Evolutionary conservation across 2,113 vertebrate genomes (phyloP).

Genomic region (Anarrhichthys ocellatus): DNA sequence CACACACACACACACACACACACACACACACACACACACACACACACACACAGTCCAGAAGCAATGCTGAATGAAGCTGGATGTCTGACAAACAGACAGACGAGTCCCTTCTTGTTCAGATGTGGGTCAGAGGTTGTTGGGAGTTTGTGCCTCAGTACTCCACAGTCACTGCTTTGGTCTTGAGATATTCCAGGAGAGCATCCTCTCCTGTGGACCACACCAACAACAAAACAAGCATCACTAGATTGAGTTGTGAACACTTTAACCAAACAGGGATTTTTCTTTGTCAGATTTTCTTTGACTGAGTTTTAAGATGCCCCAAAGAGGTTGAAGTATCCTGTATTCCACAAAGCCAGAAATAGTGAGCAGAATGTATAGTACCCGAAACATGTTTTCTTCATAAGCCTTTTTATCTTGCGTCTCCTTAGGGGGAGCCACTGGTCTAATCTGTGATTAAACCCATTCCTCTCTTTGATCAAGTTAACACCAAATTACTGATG

Average conservation of each 20-base stretch:
- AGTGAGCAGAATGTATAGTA: not conserved
- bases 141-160: conserved; percentile 86
- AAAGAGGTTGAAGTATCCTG: not conserved
- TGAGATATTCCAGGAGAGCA: conserved; percentile 94
- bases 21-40: not conserved
- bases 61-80: conserved; percentile 13
- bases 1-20: conserved; percentile 10
- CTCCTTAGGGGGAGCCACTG: not conserved
- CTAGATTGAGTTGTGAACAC: not conserved
- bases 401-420: not conserved
- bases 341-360: not conserved
- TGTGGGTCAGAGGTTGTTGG: conserved; percentile 34
- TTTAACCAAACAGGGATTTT: not conserved
- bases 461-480: not conserved
- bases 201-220: conserved; percentile 88
- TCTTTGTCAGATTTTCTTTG: not conserved
- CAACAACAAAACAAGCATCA: not conserved
- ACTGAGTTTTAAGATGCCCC: not conserved
- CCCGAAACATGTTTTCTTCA: not conserved
- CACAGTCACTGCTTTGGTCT: conserved; percentile 96
- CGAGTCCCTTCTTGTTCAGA: not conserved
- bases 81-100: conserved; percentile 11
- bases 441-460: not conserved
- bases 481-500: not conserved
- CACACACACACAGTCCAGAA: conserved; percentile 19